Evolutionary conservation across 2,797 vertebrate species (phyloP).

Genomic region (Aldrovandia affinis): DNA sequence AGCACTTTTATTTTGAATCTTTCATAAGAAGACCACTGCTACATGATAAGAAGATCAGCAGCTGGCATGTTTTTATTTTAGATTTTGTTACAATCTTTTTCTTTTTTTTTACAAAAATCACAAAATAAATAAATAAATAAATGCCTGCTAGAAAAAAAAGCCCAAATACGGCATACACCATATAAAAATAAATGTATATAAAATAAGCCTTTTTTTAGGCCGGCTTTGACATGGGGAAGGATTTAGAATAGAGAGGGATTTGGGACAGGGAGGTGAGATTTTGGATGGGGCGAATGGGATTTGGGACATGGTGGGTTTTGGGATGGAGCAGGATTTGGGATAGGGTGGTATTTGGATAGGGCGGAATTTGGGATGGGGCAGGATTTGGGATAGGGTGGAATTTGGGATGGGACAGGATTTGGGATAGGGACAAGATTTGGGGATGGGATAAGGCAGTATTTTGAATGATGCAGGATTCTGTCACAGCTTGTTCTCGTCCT

Average conservation of each 20-base stretch:
- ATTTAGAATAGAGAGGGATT: no score
- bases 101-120: background rate
- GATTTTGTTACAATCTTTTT: background rate
- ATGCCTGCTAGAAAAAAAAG: background rate
- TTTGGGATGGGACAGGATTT: background rate
- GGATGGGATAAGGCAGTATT: background rate
- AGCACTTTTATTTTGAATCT: no score
- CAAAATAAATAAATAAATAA: background rate
- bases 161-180: background rate
- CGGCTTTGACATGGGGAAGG: background rate
- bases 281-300: no score
- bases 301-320: background rate
- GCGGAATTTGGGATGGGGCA: background rate
- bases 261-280: no score
- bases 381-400: background rate
- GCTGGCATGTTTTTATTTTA: background rate
- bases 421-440: no score
- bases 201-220: background rate
- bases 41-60: background rate
- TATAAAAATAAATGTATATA: no score
- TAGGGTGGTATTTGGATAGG: background rate
- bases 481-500: conserved; percentile 95
- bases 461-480: background rate
- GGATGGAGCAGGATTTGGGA: background rate
- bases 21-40: background rate